phyloP scores from a whole-genome alignment of 2,113 vertebrate genomes.

The Platysternon megacephalum region DNA sequence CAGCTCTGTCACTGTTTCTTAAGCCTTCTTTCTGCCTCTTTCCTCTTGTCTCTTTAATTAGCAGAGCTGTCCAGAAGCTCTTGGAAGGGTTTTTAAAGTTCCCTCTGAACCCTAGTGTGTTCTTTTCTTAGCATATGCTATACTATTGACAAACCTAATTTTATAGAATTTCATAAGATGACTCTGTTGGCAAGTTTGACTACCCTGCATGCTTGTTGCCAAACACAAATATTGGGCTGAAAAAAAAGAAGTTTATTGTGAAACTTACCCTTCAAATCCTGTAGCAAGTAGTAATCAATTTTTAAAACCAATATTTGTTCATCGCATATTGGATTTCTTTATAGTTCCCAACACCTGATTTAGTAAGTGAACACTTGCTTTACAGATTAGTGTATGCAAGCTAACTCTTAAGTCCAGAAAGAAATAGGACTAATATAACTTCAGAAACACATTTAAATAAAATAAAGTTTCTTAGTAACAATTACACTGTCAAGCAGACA shows the following conservation, averaged over 20 bases:
- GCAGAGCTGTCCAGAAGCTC: conserved; percentile 19
- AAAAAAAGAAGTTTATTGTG: neutral
- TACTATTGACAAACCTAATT: conserved; percentile 32
- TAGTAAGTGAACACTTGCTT: neutral
- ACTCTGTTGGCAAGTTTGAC: neutral
- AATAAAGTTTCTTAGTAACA: neutral
- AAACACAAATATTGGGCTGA: neutral
- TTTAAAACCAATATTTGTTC: neutral
- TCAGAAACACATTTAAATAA: neutral
- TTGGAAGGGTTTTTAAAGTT: conserved; percentile 31
- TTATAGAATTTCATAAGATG: neutral
- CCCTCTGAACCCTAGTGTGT: neutral
- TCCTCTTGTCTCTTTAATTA: neutral
- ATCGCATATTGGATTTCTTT: neutral
- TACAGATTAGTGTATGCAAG: neutral
- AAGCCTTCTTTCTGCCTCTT: neutral
- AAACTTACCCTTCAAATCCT: neutral
- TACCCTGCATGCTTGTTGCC: neutral
- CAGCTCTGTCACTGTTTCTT: neutral
- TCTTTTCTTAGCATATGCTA: conserved; percentile 44
- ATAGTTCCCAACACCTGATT: neutral
- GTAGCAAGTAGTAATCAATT: neutral
- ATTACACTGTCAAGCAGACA: neutral
- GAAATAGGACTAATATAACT: neutral
- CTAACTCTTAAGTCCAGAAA: neutral